Conservation (phyloP, 2,113 vertebrate genomes). For the Trogon surrucura region DNA sequence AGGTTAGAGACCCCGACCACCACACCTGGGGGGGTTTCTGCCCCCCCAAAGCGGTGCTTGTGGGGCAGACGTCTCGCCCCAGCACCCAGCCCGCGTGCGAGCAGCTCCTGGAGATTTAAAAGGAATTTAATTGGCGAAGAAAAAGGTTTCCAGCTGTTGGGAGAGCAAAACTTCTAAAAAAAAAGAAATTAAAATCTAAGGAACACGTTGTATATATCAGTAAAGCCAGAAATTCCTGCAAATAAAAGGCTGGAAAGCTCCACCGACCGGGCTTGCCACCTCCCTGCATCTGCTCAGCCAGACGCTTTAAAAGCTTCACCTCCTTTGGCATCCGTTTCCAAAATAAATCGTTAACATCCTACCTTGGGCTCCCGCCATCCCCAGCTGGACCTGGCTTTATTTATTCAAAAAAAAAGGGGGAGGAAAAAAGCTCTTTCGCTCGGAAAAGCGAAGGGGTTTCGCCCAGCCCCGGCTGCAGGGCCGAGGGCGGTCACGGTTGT, state of each 20-base stretch:
- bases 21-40: not conserved
- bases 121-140: no score
- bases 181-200: not conserved
- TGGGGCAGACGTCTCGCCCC: not conserved
- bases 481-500: not conserved
- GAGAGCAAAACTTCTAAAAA: not conserved
- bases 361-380: slow-evolving; percentile 19
- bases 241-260: not conserved
- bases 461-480: not conserved
- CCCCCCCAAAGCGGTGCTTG: fast-evolving
- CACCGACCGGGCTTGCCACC: fast-evolving
- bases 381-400: not conserved
- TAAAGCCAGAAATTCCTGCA: not conserved
- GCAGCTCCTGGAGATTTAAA: not conserved
- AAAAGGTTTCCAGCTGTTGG: not conserved
- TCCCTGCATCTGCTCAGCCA: not conserved
- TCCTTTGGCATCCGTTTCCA: not conserved
- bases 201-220: not conserved
- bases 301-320: not conserved
- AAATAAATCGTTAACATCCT: not conserved
- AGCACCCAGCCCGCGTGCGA: fast-evolving
- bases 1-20: not conserved
- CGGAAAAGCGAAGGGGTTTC: no score
- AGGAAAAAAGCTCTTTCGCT: not conserved
- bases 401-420: not conserved